Evolutionary conservation across 1,140 invertebrate genomes (phyloP).

Genomic region (Panulirus ornatus): DNA sequence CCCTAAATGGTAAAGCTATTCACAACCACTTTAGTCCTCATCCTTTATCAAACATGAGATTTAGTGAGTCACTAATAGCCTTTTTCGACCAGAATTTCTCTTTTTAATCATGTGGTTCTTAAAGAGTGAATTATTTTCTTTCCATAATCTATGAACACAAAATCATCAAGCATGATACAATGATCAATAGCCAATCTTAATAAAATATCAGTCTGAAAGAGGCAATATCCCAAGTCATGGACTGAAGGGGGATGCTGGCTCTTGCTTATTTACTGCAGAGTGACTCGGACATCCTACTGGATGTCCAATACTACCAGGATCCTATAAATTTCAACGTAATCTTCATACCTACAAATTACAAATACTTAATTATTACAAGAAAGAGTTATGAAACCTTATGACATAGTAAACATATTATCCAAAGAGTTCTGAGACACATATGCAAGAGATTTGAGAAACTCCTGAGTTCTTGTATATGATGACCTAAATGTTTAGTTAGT

Average conservation of each 20-base stretch:
- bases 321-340: slow-evolving; percentile 53
- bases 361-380: slow-evolving; percentile 65
- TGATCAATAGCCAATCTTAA: slow-evolving; percentile 26
- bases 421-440: slow-evolving; percentile 52
- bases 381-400: slow-evolving; percentile 49
- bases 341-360: slow-evolving; percentile 53
- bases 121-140: background rate
- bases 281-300: slow-evolving; percentile 45
- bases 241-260: background rate
- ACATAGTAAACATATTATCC: slow-evolving; percentile 62
- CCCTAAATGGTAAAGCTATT: slow-evolving; percentile 23
- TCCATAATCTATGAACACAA: no score
- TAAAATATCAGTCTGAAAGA: background rate
- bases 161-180: slow-evolving; percentile 13
- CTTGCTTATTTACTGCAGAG: slow-evolving; percentile 26
- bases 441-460: slow-evolving; percentile 53
- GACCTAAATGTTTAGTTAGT: slow-evolving; percentile 58
- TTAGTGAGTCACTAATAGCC: slow-evolving; percentile 23
- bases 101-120: background rate
- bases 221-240: slow-evolving; percentile 16
- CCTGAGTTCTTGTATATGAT: slow-evolving; percentile 69
- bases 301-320: slow-evolving; percentile 59
- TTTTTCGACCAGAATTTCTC: slow-evolving; percentile 1
- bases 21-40: slow-evolving; percentile 51
- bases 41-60: background rate